phyloP scores from a whole-genome alignment of 2,113 vertebrate species.

The Malaclemys terrapin region DNA sequence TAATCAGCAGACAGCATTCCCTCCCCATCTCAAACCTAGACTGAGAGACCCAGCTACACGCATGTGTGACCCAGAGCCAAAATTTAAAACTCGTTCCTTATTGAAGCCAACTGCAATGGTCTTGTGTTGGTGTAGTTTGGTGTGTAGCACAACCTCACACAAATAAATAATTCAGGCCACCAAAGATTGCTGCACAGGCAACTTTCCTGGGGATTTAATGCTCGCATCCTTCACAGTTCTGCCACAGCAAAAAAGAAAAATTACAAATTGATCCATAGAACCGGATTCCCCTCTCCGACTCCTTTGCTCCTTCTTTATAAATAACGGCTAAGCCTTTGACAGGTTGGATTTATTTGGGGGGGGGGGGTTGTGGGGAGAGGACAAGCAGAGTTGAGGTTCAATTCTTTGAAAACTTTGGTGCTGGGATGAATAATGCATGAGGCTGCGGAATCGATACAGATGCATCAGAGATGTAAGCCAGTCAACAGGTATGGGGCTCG shows the following conservation, averaged over 20 bases:
- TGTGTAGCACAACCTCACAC: background rate
- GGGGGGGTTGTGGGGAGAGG: no score
- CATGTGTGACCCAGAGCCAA: fast-evolving
- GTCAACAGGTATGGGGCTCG: background rate
- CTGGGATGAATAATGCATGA: fast-evolving
- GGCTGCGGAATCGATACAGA: fast-evolving
- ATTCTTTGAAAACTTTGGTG: background rate
- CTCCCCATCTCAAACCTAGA: fast-evolving
- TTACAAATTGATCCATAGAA: slow-evolving; percentile 61
- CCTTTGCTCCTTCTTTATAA: slow-evolving; percentile 23
- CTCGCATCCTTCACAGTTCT: slow-evolving; percentile 40
- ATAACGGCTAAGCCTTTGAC: background rate
- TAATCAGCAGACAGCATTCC: background rate
- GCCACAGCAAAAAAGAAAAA: slow-evolving; percentile 64
- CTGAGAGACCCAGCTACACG: fast-evolving
- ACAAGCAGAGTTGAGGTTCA: background rate
- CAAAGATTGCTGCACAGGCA: slow-evolving; percentile 4
- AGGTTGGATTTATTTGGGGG: slow-evolving; percentile 1
- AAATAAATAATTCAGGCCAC: slow-evolving; percentile 73
- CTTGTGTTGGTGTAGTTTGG: fast-evolving
- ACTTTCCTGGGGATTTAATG: slow-evolving; percentile 57
- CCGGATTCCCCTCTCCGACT: slow-evolving; percentile 18
- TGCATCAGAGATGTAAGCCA: background rate
- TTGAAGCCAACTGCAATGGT: fast-evolving
- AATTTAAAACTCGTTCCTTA: fast-evolving